These are phyloP conservation scores for Sthenelais limicola DNA, from an alignment of 2,888 invertebrate genomes.

Conservation along the genomic window DNA sequence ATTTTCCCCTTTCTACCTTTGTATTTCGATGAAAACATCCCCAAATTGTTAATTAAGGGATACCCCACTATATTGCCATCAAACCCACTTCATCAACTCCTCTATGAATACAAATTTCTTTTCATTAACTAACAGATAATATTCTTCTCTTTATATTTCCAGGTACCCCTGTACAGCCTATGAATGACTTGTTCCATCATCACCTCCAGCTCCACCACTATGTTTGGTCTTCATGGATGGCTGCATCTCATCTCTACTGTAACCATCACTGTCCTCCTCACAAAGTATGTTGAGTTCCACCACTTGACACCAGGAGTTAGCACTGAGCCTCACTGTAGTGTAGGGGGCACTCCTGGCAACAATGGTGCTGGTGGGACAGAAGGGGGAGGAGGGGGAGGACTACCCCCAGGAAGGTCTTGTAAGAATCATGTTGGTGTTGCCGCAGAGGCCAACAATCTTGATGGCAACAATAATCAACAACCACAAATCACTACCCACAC, in stretches of 20 bases:
- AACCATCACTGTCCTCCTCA: constrained; percentile 35
- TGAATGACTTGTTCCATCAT: too few relatives aligned
- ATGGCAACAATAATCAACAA: constrained; percentile 11
- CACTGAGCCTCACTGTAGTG: background rate
- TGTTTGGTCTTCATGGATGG: constrained; percentile 41
- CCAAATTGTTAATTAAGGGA: too few relatives aligned
- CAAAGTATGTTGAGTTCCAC: constrained; percentile 28
- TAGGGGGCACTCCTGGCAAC: background rate
- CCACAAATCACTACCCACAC: constrained; percentile 25
- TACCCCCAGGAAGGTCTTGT: background rate
- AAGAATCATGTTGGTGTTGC: constrained; percentile 18
- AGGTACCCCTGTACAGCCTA: too few relatives aligned
- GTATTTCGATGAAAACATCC: too few relatives aligned
- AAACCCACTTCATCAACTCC: too few relatives aligned
- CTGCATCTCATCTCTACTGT: constrained; percentile 35
- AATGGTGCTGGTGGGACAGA: background rate
- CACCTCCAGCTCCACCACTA: too few relatives aligned
- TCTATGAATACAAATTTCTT: too few relatives aligned
- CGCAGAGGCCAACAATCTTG: background rate
- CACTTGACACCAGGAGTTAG: constrained; percentile 22
- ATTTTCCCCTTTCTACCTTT: too few relatives aligned
- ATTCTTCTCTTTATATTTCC: too few relatives aligned
- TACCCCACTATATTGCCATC: too few relatives aligned
- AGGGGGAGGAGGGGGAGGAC: background rate
- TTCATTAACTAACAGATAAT: too few relatives aligned